Base-by-base conservation (phyloP, 2,888 invertebrate species). In the Rhagium mordax region DNA sequence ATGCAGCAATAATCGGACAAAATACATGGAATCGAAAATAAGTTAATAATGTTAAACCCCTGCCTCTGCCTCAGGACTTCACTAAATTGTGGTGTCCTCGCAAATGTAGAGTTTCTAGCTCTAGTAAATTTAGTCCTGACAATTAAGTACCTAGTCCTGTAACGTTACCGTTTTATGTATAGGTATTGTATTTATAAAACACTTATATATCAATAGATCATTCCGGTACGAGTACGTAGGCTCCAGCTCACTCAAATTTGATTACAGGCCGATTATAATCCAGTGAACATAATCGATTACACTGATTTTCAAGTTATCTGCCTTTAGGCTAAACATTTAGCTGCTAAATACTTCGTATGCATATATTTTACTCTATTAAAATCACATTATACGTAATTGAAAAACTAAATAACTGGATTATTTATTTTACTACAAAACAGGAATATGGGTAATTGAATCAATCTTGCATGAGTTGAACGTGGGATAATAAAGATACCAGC, bases 221-320 rank as follows among this genome's bases (percentile, higher is more conserved):
- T 75, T 57, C 47, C 48, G 41, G 51, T 20, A 51, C 33, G 41
- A 29, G 73, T 70, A 67, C 27, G 49, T 57, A 33, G 62, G 48
- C 59, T 61, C 47, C 65, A 65, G 70, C 70, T 55, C 69, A 64
- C 74, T 76, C 72, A 74, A 74, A 76, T 76, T 76, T 74, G 72
- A 76, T 74, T 77, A 74, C 74, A 74, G 73, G 68, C 71, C 74
- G 74, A 77, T 75, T 77, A 75, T 72, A 74, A 72, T 75, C 72
- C 70, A 60, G 67, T 67, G 71, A 74, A 64, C 69, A 71, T 75
- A 74, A 75, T 77, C 75, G 75, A 77, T 77, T 77, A 77, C 73
- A 73, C 75, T 77, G 74, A 77, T 77, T 77, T 75, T 75, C 74
- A 77, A 71, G 68, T 70, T 74, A 72, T 76, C 66, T 70, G 72